Evolutionary conservation across 2,888 invertebrate genomes (phyloP), one percentile per base, ranked within the genome.

Genomic region (Torymus tubicola): DNA sequence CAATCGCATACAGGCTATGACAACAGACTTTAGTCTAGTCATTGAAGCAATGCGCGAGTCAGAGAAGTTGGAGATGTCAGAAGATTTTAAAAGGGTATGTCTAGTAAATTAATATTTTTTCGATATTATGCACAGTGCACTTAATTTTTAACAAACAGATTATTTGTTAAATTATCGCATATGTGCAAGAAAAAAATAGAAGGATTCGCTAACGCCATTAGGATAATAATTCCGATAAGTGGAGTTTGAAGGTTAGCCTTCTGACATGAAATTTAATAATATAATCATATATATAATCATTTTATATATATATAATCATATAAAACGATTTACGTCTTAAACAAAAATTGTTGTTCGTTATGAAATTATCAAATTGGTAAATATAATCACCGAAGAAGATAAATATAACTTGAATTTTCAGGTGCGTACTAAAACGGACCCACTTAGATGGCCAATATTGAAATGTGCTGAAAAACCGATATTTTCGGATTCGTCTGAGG

Each of bases 1-100:
- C 92, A 97, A 98, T 91, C 95, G 99, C 87, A 96, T 99, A 83
- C 94, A 97, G 86, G 94, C 95, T 71, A 93, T 99, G 84, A 98
- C 98, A 5, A 94, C 95, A 53, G 97, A 99, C 90, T 93, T 98
- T 83, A 93, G 94, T 83, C 92, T 97, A 81, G 96, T 99, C 84
- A 93, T 97, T 16, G 95, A 96, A 89, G 96, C 98, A 2, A 95
- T 99, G 81, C 93, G 94, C 81, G 95, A 96, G 86, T 98, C 98
- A 4, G 95, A 96, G 82, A 94, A 95, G 90, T 92, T 99, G 84
- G 97, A 98, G 91, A 92, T 98, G 78, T 92, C 94, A 50, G 92
- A 93, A 84, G 95, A 94, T 72, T 94, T 94, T 89, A 96, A 96
- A 42, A 42, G 8, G 93, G 95, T 96, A 85, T 82, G 42, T 42